phyloP scores from a whole-genome alignment of 2,113 vertebrate genomes.

The Taurulus bubalis region DNA sequence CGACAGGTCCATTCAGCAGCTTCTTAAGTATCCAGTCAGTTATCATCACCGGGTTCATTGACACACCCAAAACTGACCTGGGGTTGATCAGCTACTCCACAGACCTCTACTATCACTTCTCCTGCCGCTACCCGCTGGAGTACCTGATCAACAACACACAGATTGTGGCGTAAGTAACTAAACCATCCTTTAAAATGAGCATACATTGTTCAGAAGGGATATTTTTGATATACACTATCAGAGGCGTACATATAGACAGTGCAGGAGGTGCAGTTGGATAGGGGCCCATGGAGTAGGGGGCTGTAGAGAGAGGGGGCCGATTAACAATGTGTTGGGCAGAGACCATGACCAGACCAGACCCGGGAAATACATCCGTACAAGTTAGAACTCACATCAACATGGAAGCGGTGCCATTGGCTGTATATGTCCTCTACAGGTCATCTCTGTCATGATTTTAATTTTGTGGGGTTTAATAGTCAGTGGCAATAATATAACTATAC shows the following conservation, averaged over 20 bases:
- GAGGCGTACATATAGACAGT: background rate
- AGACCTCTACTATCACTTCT: conserved; percentile 86
- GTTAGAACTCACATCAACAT: background rate
- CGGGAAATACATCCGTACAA: too few relatives aligned
- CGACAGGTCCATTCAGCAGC: conserved; percentile 71
- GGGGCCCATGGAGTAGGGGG: too few relatives aligned
- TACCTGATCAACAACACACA: conserved; percentile 85
- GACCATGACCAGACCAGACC: too few relatives aligned
- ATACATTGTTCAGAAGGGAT: background rate
- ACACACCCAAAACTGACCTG: conserved; percentile 68
- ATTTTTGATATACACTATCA: background rate
- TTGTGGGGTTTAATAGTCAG: too few relatives aligned
- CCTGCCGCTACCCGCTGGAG: conserved; percentile 85
- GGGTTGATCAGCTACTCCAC: conserved; percentile 84
- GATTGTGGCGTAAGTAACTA: conserved; percentile 78
- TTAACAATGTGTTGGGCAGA: too few relatives aligned
- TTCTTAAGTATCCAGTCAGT: conserved; percentile 83
- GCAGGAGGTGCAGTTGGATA: background rate
- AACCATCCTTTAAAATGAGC: background rate
- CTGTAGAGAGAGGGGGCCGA: too few relatives aligned
- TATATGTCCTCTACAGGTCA: background rate
- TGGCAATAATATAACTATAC: background rate
- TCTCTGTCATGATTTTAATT: background rate
- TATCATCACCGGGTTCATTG: conserved; percentile 82
- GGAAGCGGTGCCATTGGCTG: background rate